phyloP scores from a whole-genome alignment of 2,113 vertebrate genomes.

The Phycodurus eques region DNA sequence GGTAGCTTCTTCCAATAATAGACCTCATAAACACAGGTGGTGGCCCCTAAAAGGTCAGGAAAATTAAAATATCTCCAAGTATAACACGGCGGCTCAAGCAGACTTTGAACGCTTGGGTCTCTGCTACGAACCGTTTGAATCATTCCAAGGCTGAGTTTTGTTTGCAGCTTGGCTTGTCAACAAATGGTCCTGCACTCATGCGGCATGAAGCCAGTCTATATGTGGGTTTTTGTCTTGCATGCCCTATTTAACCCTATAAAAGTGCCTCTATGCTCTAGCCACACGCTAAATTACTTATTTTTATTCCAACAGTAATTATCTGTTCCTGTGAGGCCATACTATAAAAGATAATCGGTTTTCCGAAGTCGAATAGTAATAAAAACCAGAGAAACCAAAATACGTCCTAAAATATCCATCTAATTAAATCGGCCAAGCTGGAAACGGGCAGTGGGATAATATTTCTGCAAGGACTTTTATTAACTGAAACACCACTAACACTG shows the following conservation, averaged over 20 bases:
- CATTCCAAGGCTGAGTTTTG: conserved; percentile 1
- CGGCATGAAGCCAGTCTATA: background rate
- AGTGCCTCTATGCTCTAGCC: too few species aligned
- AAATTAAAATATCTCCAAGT: conserved; percentile 33
- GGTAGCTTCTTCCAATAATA: conserved; percentile 34
- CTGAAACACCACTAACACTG: background rate
- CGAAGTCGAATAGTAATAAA: background rate
- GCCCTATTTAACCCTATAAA: background rate
- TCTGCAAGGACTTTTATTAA: too few species aligned
- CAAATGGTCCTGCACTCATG: background rate
- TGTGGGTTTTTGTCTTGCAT: background rate
- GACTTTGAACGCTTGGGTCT: background rate
- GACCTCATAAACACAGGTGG: conserved; percentile 40
- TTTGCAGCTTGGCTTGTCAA: background rate
- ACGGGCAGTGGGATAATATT: background rate
- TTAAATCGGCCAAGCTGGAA: background rate
- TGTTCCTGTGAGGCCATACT: background rate
- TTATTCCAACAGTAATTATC: background rate
- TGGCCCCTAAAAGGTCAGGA: conserved; percentile 28
- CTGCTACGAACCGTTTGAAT: conserved; percentile 16
- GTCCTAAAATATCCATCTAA: background rate
- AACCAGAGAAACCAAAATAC: background rate
- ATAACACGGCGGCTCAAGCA: conserved; percentile 21
- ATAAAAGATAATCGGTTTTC: background rate
- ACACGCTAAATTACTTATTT: background rate